Evolutionary conservation across 2,888 invertebrate species (phyloP).

Genomic region (Dione vanillae): DNA sequence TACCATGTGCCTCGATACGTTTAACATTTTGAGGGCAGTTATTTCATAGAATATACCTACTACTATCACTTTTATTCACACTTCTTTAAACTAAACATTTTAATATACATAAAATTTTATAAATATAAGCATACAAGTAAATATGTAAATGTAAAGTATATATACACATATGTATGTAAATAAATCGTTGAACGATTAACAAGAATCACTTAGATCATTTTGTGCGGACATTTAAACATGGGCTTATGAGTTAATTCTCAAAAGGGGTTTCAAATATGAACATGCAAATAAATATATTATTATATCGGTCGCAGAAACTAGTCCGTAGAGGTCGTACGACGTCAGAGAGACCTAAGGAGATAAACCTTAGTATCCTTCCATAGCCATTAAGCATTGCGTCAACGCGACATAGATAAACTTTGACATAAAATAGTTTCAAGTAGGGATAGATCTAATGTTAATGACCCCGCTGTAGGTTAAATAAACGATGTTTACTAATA

Average conservation of each 20-base stretch:
- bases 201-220: no score
- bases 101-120: neutral
- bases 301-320: constrained; percentile 39
- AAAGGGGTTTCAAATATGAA: constrained; percentile 5
- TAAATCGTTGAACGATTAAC: no score
- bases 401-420: constrained; percentile 35
- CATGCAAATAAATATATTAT: constrained; percentile 11
- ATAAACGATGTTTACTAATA: constrained; percentile 7
- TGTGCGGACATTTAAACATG: constrained; percentile 12
- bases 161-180: no score
- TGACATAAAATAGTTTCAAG: constrained; percentile 28
- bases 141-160: no score
- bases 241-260: neutral
- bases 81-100: neutral
- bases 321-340: constrained; percentile 39
- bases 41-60: neutral
- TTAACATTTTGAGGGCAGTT: neutral
- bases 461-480: constrained; percentile 14
- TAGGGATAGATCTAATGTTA: constrained; percentile 19
- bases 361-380: constrained; percentile 40
- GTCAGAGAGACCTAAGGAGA: constrained; percentile 35
- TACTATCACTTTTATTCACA: no score
- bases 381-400: constrained; percentile 33
- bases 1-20: neutral
- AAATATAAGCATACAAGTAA: neutral